These are phyloP conservation scores for Chaetogeoica ovagalla DNA, from an alignment of 2,888 invertebrate genomes.

Conservation along the genomic window DNA sequence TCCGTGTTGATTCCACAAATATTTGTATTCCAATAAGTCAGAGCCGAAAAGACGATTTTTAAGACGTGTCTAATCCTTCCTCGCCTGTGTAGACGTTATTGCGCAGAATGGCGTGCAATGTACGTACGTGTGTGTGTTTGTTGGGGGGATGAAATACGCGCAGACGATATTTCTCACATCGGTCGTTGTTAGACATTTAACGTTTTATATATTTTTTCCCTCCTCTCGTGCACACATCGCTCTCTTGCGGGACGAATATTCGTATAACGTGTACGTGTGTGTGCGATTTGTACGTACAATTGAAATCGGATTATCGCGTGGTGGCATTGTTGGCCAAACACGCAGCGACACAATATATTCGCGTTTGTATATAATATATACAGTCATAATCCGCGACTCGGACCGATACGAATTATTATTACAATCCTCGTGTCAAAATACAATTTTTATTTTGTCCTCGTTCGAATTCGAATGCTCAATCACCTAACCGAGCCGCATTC, in stretches of 20 bases:
- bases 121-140: too few relatives aligned
- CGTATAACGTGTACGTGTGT: not conserved
- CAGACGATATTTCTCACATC: too few relatives aligned
- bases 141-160: too few relatives aligned
- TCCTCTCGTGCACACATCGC: not conserved
- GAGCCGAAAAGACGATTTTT: conserved; percentile 6
- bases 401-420: conserved; percentile 39
- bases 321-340: conserved; percentile 47
- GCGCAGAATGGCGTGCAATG: too few relatives aligned
- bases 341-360: not conserved
- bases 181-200: conserved; percentile 11
- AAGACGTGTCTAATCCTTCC: conserved; percentile 20
- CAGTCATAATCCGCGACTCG: conserved; percentile 31
- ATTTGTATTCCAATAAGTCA: conserved; percentile 21
- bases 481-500: too few relatives aligned
- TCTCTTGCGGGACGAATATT: not conserved
- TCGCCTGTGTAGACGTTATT: too few relatives aligned
- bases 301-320: conserved; percentile 44
- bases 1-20: conserved; percentile 42
- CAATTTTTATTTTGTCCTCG: not conserved
- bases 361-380: too few relatives aligned
- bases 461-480: not conserved
- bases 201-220: conserved; percentile 10
- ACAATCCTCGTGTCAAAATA: not conserved
- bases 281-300: conserved; percentile 44